These are phyloP conservation scores for Solenopsis fugax DNA, from an alignment of 1,140 invertebrate species.

Conservation along the genomic window DNA sequence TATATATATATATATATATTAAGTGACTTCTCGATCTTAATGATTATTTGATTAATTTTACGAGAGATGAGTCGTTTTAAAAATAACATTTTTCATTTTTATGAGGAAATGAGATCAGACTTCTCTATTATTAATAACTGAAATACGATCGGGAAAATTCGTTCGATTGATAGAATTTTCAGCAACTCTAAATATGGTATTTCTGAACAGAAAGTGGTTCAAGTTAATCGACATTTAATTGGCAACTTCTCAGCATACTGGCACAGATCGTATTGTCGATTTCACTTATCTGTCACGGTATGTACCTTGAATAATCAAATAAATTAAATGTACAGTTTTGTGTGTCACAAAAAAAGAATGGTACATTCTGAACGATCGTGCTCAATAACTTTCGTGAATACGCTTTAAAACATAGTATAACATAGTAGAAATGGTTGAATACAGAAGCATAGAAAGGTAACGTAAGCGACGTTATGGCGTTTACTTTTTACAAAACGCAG, in stretches of 20 bases:
- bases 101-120: neutral
- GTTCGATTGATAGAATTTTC: neutral
- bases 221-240: conserved; percentile 20
- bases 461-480: conserved; percentile 22
- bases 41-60: conserved; percentile 10
- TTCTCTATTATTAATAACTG: neutral
- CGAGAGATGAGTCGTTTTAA: neutral
- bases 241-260: neutral
- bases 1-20: neutral
- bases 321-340: neutral
- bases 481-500: conserved; percentile 46
- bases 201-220: neutral
- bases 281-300: neutral
- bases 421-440: conserved; percentile 7
- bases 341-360: neutral
- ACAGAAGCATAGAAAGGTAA: neutral
- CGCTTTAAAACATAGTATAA: conserved; percentile 18
- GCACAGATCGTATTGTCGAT: neutral
- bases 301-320: neutral
- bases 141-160: neutral
- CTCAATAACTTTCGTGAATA: neutral
- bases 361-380: neutral
- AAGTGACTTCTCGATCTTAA: conserved; percentile 1
- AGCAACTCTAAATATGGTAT: neutral
- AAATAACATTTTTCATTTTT: neutral